Evolutionary conservation across 92 coral and sea anemone species (phyloP).

Genomic region (Zoanthus sansibaricus): DNA sequence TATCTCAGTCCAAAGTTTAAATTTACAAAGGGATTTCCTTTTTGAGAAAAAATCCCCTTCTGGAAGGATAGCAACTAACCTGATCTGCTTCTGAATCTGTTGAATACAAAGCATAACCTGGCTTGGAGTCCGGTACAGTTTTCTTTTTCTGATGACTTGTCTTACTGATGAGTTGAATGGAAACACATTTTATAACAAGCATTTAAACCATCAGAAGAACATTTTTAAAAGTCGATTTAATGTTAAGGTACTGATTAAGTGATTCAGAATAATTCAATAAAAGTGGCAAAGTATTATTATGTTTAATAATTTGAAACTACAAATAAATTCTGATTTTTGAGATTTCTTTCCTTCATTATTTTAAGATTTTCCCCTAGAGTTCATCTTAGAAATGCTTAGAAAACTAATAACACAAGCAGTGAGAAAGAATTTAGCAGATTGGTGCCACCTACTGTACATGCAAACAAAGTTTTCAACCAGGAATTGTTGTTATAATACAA

Average conservation of each 20-base stretch:
- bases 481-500: too few relatives aligned
- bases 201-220: not conserved
- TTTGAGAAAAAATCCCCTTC: too few relatives aligned
- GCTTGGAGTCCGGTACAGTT: constrained; percentile 67
- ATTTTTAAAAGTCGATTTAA: not conserved
- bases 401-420: not conserved
- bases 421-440: not conserved
- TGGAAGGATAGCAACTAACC: constrained; percentile 47
- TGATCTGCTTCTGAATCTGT: constrained; percentile 95
- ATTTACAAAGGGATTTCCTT: too few relatives aligned
- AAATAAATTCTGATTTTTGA: too few relatives aligned
- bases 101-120: constrained; percentile 87
- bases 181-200: not conserved
- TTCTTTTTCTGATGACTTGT: constrained; percentile 53
- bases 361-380: too few relatives aligned
- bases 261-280: too few relatives aligned
- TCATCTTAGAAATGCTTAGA: too few relatives aligned
- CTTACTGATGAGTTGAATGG: constrained; percentile 2
- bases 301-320: too few relatives aligned
- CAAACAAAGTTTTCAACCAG: not conserved
- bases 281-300: too few relatives aligned
- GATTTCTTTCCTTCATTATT: too few relatives aligned
- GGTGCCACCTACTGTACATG: not conserved
- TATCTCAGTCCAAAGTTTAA: too few relatives aligned
- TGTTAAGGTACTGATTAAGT: too few relatives aligned